phyloP scores from a whole-genome alignment of 2,888 invertebrate genomes.

The Eupithecia vulgata region DNA sequence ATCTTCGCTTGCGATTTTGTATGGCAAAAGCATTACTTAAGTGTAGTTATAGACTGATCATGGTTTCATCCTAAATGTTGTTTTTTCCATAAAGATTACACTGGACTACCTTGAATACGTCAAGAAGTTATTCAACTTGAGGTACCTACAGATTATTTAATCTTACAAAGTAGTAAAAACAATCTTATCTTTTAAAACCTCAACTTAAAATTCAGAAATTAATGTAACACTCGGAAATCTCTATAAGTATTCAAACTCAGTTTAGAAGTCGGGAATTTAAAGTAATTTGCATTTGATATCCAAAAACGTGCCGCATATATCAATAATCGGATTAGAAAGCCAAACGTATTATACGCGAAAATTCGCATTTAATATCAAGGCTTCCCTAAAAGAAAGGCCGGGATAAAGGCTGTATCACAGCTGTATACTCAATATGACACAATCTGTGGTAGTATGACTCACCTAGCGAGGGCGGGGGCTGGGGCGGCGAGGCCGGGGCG shows the following conservation, averaged over 20 bases:
- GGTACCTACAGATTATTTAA: too few species aligned
- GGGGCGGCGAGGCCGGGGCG: slow-evolving; percentile 66
- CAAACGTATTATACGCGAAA: not conserved
- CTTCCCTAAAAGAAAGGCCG: not conserved
- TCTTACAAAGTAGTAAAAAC: not conserved
- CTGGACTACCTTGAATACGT: too few species aligned
- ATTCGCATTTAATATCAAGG: not conserved
- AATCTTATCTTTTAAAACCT: too few species aligned
- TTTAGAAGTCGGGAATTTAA: too few species aligned
- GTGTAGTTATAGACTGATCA: too few species aligned
- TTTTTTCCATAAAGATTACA: too few species aligned
- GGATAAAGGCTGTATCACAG: slow-evolving; percentile 5
- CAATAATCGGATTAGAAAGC: not conserved
- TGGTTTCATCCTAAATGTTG: too few species aligned
- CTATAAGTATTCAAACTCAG: not conserved
- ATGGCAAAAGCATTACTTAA: too few species aligned
- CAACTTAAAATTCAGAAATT: not conserved
- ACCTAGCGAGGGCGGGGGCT: slow-evolving; percentile 69
- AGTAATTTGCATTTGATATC: too few species aligned
- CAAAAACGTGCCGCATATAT: too few species aligned
- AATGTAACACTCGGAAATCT: not conserved
- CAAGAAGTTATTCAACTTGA: too few species aligned
- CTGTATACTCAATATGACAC: not conserved
- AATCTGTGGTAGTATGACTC: slow-evolving; percentile 59
- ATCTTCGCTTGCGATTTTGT: too few species aligned